Base-by-base conservation (phyloP, 2,888 invertebrate species). In the Calameuta idolon region DNA sequence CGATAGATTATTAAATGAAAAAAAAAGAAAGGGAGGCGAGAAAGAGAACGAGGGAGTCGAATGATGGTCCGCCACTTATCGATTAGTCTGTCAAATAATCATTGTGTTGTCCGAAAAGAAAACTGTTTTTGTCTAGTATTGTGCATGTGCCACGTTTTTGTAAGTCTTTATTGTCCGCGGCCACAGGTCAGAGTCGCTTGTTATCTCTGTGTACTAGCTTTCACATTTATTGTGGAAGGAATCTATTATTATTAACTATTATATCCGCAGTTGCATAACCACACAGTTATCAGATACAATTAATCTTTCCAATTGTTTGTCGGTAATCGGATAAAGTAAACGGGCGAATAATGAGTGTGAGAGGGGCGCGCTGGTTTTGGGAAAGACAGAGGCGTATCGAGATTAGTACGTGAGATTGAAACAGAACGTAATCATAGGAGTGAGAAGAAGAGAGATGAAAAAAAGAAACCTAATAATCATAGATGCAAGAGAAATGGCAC, bases 181-280 rank as follows among this genome's bases (percentile, higher is more conserved):
- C 85, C 84, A 84, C 83, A 84, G 83, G 55, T 55, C 55, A 80
- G 85, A 87, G 86, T 88, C 89, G 88, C 88, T 89, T 89, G 90
- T 90, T 90, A 90, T 90, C 86, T 90, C 89, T 89, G 89, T 89
- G 89, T 89, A 90, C 87, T 89, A 89, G 88, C 89, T 89, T 90
- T 90, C 90, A 90, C 90, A 90, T 89, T 90, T 90, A 84, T 83
- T 83, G 86, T 85, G 85, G 87, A 79, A 83, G 87, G 87, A 85
- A 85, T 85, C 55, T 23, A 85, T 83, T 86, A 85, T 81, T 85
- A 85, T 81, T 79, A 81, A 68, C 74, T 37, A 76, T 69, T 77
- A 77, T 77, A 69, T 74, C 69, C 31, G 34, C 37, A 35, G 69
- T 77, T 75, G 75, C 75, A 73, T 34, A 71, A 31, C 71, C 31